Percentiles rank a stretch among this genome's conserved stretches.
These are phyloP conservation scores for Drosophila repletoides DNA, from an alignment of 1,140 invertebrate genomes.

Conservation along the genomic window DNA sequence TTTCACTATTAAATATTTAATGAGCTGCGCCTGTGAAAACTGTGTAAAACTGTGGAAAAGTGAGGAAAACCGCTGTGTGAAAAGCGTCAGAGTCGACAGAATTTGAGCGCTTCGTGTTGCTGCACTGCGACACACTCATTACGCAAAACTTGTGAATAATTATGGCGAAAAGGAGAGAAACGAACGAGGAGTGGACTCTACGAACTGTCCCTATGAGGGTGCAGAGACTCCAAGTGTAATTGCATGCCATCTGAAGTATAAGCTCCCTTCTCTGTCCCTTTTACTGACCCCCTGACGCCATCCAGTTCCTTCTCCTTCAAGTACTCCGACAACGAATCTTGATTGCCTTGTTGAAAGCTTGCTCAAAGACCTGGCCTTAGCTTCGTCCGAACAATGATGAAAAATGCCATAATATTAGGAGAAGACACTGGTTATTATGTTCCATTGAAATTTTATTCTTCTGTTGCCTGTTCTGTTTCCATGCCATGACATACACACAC, in stretches of 20 bases:
- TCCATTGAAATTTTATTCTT: conserved; percentile 24
- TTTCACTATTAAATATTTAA: conserved; percentile 77
- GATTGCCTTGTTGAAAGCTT: conserved; percentile 18
- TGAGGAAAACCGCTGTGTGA: too few species aligned
- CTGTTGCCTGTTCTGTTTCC: not conserved
- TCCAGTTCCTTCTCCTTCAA: not conserved
- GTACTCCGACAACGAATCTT: conserved; percentile 18
- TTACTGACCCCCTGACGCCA: not conserved
- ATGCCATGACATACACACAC: not conserved
- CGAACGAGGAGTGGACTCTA: not conserved
- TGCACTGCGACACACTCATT: conserved; percentile 51
- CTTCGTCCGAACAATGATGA: conserved; percentile 13
- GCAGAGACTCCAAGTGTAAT: conserved; percentile 26
- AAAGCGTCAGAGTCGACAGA: conserved; percentile 26
- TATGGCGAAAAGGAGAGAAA: conserved; percentile 16
- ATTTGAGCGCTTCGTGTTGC: conserved; percentile 16
- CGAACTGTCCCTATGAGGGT: not conserved
- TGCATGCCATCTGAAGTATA: conserved; percentile 13
- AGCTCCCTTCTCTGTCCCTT: conserved; percentile 9
- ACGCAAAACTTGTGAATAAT: conserved; percentile 59
- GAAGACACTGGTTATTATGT: conserved; percentile 15
- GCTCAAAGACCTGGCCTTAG: conserved; percentile 3
- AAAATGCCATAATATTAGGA: conserved; percentile 10
- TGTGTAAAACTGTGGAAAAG: too few species aligned
- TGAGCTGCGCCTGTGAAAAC: conserved; percentile 57